Conservation (phyloP, 2,113 vertebrate genomes). For the Alces alces region DNA sequence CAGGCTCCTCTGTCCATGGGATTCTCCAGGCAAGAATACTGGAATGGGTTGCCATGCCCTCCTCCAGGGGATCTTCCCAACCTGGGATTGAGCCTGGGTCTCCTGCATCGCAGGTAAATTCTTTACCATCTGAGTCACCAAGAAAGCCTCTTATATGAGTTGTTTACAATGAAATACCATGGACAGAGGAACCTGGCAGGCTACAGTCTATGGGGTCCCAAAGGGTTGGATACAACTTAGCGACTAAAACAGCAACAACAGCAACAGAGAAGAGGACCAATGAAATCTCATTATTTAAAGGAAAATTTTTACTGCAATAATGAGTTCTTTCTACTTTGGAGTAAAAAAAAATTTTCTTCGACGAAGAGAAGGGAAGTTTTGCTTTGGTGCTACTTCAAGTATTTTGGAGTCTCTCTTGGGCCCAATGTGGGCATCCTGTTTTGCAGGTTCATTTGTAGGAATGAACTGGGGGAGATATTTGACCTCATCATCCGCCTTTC, state of each 20-base stretch:
- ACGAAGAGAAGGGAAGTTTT: neutral
- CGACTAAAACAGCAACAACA: neutral
- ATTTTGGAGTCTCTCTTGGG: neutral
- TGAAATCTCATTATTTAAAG: neutral
- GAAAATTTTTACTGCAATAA: neutral
- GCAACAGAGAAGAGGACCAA: neutral
- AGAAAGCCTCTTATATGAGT: neutral
- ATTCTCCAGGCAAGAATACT: neutral
- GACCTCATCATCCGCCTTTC: slow-evolving; percentile 11
- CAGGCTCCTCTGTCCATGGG: neutral
- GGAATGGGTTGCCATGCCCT: neutral
- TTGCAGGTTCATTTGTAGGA: neutral
- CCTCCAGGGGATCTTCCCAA: neutral
- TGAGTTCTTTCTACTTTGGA: neutral
- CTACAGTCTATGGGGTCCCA: neutral
- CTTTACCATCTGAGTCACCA: neutral
- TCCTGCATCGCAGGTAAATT: neutral
- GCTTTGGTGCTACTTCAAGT: neutral
- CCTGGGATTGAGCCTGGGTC: neutral
- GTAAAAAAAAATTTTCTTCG: neutral
- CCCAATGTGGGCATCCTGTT: neutral
- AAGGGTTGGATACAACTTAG: neutral
- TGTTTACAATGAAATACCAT: neutral
- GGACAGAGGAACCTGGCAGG: neutral
- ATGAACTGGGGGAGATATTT: neutral